phyloP scores from a whole-genome alignment of 2,888 invertebrate genomes.

The Himalopsyche anomala region DNA sequence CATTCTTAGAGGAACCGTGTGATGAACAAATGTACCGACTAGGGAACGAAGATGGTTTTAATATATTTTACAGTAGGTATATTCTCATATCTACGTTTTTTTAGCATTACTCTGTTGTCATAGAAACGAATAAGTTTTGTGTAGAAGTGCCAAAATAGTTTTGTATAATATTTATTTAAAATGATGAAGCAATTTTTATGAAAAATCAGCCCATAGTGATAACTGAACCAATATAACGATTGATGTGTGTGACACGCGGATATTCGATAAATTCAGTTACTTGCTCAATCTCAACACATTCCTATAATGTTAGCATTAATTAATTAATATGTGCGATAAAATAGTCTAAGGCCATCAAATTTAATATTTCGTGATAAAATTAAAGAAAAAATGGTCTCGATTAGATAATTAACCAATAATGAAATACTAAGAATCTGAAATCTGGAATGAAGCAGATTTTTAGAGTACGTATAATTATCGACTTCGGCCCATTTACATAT shows the following conservation, averaged over 20 bases:
- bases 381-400: neutral
- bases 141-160: neutral
- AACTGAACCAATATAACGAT: neutral
- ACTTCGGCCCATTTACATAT: constrained; percentile 20
- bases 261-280: neutral
- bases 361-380: neutral
- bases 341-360: constrained; percentile 23
- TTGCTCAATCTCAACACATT: neutral
- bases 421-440: neutral
- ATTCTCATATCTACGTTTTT: neutral
- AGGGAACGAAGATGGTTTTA: neutral
- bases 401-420: constrained; percentile 12
- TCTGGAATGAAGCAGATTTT: constrained; percentile 35
- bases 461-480: neutral
- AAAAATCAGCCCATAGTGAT: neutral
- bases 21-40: too few species aligned
- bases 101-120: too few species aligned
- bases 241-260: neutral
- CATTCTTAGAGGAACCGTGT: too few species aligned
- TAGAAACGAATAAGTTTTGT: too few species aligned
- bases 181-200: neutral
- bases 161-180: neutral
- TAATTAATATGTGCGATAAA: neutral
- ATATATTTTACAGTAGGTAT: neutral
- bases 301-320: neutral